Evolutionary conservation across 2,888 invertebrate genomes (phyloP), one percentile per base, ranked within the genome.

Genomic region (Macrophya alboannulata): DNA sequence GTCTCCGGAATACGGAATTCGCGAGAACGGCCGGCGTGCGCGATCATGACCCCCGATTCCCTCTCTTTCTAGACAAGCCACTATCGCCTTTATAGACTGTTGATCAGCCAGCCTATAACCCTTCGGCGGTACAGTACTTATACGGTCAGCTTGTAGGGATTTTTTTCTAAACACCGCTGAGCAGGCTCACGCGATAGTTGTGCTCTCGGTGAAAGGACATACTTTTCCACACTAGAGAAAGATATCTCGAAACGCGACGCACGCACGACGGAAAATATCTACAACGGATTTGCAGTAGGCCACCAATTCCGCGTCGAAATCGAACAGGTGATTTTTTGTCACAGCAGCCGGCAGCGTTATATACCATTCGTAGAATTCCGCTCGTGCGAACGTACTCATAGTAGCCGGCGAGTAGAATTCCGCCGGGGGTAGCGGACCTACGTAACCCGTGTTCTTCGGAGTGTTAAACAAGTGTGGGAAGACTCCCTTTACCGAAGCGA

Each of bases 21-120:
- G 17, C 82, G 79, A 37, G 79, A 82, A 68, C 87, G 88, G 0
- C 83, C 88, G 9, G 88, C 87, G 79, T 89, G 89, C 1, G 17
- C 9, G 43, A 90, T 89, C n/a, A 86, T 86, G 1, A 86, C 74
- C 31, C 86, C 79, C 48, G 81, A 72, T n/a, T 71, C 74, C 0
- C 85, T 84, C 37, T 86, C 87, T 40, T 85, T 59, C 87, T 86
- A 87, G 5, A 84, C 31, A 9, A 90, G 48, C 89, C 89, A 90
- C 21, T 3, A 89, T 0, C 6, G 89, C 88, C 55, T 85, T 85
- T 68, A n/a, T 55, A 5, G 90, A 91, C 59, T 91, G 90, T 1
- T 88, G 89, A 71, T 91, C 89, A 10, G 79, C 72, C 15, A 62
- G 72, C 8, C 92, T 77, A 83, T 91, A 92, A 4, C 91, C 91